Evolutionary conservation across 2,888 invertebrate genomes (phyloP).

Genomic region (Aphodius granarius): DNA sequence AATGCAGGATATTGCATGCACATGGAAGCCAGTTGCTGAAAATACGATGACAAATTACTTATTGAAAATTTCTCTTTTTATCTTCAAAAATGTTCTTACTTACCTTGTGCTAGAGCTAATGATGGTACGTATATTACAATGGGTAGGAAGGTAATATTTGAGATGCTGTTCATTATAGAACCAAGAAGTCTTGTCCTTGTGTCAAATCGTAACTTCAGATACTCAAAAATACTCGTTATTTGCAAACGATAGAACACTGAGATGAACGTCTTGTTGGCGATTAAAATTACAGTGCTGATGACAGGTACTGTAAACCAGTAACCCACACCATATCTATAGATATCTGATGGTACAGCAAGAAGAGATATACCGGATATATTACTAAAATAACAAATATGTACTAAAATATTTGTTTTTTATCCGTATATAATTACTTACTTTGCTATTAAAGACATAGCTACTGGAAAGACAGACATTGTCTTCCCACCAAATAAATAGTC

Average conservation of each 20-base stretch:
- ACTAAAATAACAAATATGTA: slow-evolving; percentile 48
- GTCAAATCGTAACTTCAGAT: slow-evolving; percentile 67
- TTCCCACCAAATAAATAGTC: slow-evolving; percentile 72
- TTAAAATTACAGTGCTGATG: slow-evolving; percentile 38
- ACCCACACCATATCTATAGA: slow-evolving; percentile 72
- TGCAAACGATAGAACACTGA: slow-evolving; percentile 72
- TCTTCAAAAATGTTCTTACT: no score
- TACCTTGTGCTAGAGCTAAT: slow-evolving; percentile 69
- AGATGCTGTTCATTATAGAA: slow-evolving; percentile 62
- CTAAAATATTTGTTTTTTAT: neutral
- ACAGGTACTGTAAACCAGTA: slow-evolving; percentile 52
- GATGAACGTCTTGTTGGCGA: slow-evolving; percentile 55
- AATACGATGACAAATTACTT: no score
- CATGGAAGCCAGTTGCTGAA: no score
- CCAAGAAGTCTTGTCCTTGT: slow-evolving; percentile 47
- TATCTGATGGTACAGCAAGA: slow-evolving; percentile 73
- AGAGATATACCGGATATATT: slow-evolving; percentile 75
- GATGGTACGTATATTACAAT: slow-evolving; percentile 73
- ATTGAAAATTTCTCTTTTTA: neutral
- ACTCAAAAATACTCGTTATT: slow-evolving; percentile 69
- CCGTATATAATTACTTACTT: slow-evolving; percentile 6
- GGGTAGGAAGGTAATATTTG: slow-evolving; percentile 62
- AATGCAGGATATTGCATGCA: slow-evolving; percentile 66
- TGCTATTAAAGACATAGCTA: slow-evolving; percentile 70
- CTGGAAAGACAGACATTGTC: slow-evolving; percentile 69